Base-by-base conservation (phyloP, 2,113 vertebrate species). In the Oriolus oriolus region DNA sequence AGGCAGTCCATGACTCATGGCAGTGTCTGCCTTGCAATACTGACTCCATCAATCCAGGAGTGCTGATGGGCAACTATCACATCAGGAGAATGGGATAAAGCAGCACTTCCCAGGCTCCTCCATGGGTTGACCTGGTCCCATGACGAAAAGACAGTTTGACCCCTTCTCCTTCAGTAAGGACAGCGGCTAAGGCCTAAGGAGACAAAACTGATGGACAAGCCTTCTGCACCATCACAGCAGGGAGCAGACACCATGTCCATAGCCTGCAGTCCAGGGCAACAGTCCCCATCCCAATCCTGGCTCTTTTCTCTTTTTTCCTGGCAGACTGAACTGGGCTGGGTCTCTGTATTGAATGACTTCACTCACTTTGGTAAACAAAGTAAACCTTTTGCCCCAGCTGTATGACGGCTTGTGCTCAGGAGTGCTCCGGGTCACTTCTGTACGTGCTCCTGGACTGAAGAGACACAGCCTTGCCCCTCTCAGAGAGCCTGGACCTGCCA, bases 331-430 rank as follows among this genome's bases (percentile, higher is more conserved):
- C 16, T 56, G 59, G 52, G 71, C 68, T 92, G 39, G 35, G 73
- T 30, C 39, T 83, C 49, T 56, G 1, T 3, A 68, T 70, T 73
- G 49, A 70, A 74, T 57, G 11, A 74, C 79, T 80, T 85, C 54
- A 80, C 27, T 68, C 39, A 26, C 41, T 92, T 54, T 54, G 31
- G 39, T 77, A 92, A 88, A 90, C 33, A 91, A 70, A 90, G 18
- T 1, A 49, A 65, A 70, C n/a, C 17, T 84, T 86, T 71, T 54
- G 17, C n/a, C 60, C 17, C 1, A 2, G 47, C n/a, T 73, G 39
- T 35, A 66, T 2, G 23, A 54, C 0, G 0, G 41, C n/a, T 65
- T 35, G 31, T 1, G 4, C 52, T 89, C 31, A 61, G n/a, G n/a
- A 74, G 6, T 19, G 16, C 73, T 59, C 74, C 1, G 6, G 26